These are phyloP conservation scores for Actenoides hombroni DNA, from an alignment of 2,113 vertebrate species.

Conservation along the genomic window DNA sequence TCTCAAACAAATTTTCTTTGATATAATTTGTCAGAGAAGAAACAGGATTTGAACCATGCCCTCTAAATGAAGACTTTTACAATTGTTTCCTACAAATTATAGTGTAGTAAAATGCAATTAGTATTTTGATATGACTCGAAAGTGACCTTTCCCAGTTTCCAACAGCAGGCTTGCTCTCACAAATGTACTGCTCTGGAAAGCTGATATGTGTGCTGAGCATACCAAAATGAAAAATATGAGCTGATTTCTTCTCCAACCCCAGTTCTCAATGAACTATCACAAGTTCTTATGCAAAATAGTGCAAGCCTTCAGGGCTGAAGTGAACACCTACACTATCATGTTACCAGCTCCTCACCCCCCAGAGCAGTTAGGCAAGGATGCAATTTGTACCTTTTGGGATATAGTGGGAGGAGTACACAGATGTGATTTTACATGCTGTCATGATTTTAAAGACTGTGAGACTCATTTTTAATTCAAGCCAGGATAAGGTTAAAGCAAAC, in stretches of 20 bases:
- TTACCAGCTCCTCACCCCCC: neutral
- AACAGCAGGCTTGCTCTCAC: neutral
- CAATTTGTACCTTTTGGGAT: neutral
- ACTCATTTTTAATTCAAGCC: neutral
- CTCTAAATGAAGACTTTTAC: neutral
- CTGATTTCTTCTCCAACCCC: neutral
- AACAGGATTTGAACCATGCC: neutral
- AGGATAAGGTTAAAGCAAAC: neutral
- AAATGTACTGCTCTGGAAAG: neutral
- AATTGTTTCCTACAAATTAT: neutral
- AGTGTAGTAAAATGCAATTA: neutral
- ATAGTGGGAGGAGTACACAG: neutral
- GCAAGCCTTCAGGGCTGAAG: neutral
- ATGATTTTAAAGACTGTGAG: neutral
- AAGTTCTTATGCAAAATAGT: neutral
- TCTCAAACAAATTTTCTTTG: neutral
- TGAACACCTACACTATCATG: rapidly evolving
- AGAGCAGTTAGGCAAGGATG: neutral
- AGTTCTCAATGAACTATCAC: neutral
- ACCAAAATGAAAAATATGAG: neutral
- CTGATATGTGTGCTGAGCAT: neutral
- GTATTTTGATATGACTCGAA: neutral
- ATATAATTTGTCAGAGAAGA: neutral
- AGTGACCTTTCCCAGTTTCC: neutral
- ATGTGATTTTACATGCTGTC: neutral